These are phyloP conservation scores for Silvanus unidentatus DNA, from an alignment of 2,888 invertebrate species.

Conservation along the genomic window DNA sequence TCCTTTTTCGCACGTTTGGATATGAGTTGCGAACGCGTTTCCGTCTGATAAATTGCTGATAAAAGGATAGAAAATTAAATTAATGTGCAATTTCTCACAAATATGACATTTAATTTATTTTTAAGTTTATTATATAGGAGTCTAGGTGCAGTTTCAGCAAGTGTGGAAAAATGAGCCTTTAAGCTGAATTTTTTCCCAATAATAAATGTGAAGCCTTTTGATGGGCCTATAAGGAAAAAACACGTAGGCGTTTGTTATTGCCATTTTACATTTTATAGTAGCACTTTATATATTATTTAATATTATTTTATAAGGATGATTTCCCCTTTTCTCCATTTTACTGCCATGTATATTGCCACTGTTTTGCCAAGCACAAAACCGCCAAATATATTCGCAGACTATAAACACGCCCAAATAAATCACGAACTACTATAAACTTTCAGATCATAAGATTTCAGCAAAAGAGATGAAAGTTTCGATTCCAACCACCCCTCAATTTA, in stretches of 20 bases:
- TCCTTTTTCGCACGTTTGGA: constrained; percentile 14
- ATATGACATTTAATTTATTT: constrained; percentile 2
- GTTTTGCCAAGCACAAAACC: constrained; percentile 19
- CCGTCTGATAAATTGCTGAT: constrained; percentile 11
- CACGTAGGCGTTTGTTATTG: too few species aligned
- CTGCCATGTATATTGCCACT: neutral
- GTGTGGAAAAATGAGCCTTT: too few species aligned
- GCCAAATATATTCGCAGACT: constrained; percentile 22
- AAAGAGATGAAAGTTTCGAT: constrained; percentile 16
- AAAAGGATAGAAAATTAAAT: constrained; percentile 12
- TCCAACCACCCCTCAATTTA: too few species aligned
- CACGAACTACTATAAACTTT: constrained; percentile 26
- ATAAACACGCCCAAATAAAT: constrained; percentile 27
- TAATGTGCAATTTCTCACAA: constrained; percentile 9
- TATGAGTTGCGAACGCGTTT: constrained; percentile 10
- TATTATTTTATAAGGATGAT: too few species aligned
- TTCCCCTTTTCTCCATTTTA: too few species aligned
- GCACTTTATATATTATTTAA: too few species aligned
- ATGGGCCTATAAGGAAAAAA: too few species aligned
- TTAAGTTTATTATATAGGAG: constrained; percentile 1
- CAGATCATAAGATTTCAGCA: constrained; percentile 24
- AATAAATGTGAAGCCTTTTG: too few species aligned
- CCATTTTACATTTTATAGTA: too few species aligned
- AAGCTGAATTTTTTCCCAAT: too few species aligned
- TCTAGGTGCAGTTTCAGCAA: neutral